A percentile compares a stretch with the other conserved stretches of the same genome.
phyloP scores from a whole-genome alignment of 2,797 vertebrate genomes.

The Anguilla anguilla region DNA sequence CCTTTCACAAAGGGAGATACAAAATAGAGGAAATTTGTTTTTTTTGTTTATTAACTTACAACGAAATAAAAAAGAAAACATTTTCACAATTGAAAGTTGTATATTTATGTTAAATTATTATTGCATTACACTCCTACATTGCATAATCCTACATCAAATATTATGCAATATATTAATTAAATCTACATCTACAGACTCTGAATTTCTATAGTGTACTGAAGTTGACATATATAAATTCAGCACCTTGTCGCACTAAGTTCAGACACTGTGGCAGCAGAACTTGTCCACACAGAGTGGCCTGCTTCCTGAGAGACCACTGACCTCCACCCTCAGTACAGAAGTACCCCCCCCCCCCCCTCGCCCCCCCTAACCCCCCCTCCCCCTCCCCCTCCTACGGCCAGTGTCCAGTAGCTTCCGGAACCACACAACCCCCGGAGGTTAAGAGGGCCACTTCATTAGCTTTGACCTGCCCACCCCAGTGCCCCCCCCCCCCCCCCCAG shows the following conservation, averaged over 20 bases:
- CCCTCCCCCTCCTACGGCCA: constrained; percentile 30
- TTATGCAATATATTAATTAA: too few species aligned
- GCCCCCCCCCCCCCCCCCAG: constrained; percentile 54
- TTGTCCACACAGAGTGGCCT: not conserved
- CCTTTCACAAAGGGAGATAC: too few species aligned
- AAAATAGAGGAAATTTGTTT: not conserved
- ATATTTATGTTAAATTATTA: too few species aligned
- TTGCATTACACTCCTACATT: too few species aligned
- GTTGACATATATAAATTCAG: too few species aligned
- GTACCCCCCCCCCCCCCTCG: constrained; percentile 8
- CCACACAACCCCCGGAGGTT: constrained; percentile 66
- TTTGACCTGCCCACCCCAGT: constrained; percentile 68
- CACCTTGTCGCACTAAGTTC: not conserved
- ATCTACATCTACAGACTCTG: too few species aligned
- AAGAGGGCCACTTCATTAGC: constrained; percentile 70
- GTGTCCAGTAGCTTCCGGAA: constrained; percentile 56
- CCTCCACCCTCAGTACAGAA: not conserved
- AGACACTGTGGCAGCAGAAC: not conserved
- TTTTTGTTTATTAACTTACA: too few species aligned
- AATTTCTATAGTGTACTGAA: too few species aligned
- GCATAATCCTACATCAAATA: too few species aligned
- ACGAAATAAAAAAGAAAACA: not conserved
- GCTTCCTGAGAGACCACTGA: not conserved
- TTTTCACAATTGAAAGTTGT: not conserved
- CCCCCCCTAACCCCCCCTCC: not conserved